phyloP scores from a whole-genome alignment of 2,888 invertebrate genomes.

The Crioceris asparagi region DNA sequence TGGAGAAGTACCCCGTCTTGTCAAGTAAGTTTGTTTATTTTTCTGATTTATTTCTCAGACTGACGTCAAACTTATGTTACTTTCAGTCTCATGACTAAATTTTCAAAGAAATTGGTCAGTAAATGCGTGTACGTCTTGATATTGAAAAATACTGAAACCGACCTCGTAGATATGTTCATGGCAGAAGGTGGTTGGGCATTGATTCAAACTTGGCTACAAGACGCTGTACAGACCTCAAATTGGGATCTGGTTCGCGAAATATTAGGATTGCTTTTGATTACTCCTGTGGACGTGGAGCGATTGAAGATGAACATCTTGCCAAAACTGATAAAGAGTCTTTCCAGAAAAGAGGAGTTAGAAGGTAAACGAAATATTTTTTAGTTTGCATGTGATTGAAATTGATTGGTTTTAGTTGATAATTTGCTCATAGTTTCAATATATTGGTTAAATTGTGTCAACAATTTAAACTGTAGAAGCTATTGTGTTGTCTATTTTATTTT shows the following conservation, averaged over 20 bases:
- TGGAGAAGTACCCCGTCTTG: conserved; percentile 78
- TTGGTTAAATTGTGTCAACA: too few relatives aligned
- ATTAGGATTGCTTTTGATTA: conserved; percentile 68
- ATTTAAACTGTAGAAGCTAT: too few relatives aligned
- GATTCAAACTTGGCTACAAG: conserved; percentile 82
- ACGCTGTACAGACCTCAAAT: conserved; percentile 73
- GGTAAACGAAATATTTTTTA: conserved; percentile 49
- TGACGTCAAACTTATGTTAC: neutral
- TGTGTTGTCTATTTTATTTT: too few relatives aligned
- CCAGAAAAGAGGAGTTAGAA: conserved; percentile 70
- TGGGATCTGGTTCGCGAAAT: conserved; percentile 82
- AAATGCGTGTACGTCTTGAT: conserved; percentile 94
- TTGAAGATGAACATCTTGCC: conserved; percentile 87
- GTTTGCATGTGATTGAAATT: conserved; percentile 1
- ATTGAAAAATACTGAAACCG: conserved; percentile 73
- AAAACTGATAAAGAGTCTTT: conserved; percentile 79
- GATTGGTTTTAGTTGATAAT: too few relatives aligned
- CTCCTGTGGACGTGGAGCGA: conserved; percentile 85
- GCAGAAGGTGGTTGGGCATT: conserved; percentile 86
- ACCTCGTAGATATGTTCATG: conserved; percentile 80
- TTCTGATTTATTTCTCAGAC: neutral
- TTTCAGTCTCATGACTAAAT: conserved; percentile 85
- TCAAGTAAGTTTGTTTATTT: conserved; percentile 52
- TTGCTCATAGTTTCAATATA: too few relatives aligned
- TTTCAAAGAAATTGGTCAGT: conserved; percentile 88